Conservation (phyloP, 92 coral and sea anemone species). For the Muricea muricata region DNA sequence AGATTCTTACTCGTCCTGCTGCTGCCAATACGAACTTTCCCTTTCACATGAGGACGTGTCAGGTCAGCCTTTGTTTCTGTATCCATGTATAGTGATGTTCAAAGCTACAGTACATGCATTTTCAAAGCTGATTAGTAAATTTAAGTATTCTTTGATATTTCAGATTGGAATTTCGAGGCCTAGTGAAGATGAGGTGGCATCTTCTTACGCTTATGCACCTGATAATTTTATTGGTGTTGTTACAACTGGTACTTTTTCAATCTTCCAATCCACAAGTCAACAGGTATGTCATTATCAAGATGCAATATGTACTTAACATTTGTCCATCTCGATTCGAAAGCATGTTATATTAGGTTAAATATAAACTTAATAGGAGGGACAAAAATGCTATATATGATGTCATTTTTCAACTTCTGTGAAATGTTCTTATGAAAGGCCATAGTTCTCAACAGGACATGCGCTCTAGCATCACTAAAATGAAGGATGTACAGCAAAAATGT, state of each 20-base stretch:
- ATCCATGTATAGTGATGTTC: neutral
- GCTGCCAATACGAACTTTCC: slow-evolving; percentile 93
- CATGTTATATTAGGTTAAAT: too few species aligned
- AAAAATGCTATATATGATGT: too few species aligned
- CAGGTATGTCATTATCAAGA: neutral
- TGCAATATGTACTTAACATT: too few species aligned
- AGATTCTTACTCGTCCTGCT: slow-evolving; percentile 93
- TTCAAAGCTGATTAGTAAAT: neutral
- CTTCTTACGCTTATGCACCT: slow-evolving; percentile 57
- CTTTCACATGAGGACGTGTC: slow-evolving; percentile 95
- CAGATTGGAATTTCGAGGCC: slow-evolving; percentile 85
- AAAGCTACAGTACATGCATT: too few species aligned
- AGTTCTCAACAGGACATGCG: too few species aligned
- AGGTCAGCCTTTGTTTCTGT: slow-evolving; percentile 61
- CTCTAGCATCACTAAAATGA: too few species aligned
- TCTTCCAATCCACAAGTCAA: slow-evolving; percentile 20
- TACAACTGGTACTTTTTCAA: slow-evolving; percentile 17
- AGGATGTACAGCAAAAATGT: too few species aligned
- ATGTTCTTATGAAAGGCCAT: too few species aligned
- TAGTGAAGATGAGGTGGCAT: slow-evolving; percentile 2
- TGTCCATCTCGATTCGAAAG: too few species aligned
- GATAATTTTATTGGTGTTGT: slow-evolving; percentile 23
- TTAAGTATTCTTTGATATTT: neutral
- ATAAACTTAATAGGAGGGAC: too few species aligned
- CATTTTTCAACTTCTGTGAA: too few species aligned